These are phyloP conservation scores for Apodemia hepburni DNA, from an alignment of 2,888 invertebrate species.

Conservation along the genomic window DNA sequence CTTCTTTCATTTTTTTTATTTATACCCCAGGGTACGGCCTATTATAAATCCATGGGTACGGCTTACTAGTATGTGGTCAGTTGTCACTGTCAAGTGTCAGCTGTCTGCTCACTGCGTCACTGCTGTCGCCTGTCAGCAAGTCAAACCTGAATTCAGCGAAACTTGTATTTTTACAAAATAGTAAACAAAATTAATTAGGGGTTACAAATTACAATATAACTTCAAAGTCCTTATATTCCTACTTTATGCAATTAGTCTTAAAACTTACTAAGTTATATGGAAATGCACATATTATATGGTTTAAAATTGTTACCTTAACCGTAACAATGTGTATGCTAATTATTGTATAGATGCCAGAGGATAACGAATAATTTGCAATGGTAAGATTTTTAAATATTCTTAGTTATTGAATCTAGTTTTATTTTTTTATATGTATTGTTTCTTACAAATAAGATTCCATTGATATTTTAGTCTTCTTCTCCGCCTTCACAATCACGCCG, in stretches of 20 bases:
- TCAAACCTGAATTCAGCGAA: too few species aligned
- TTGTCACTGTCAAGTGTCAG: too few species aligned
- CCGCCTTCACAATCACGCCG: conserved; percentile 49
- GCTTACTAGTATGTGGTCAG: too few species aligned
- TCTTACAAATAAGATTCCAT: neutral
- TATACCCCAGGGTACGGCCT: too few species aligned
- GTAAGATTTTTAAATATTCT: neutral
- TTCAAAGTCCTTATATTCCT: neutral
- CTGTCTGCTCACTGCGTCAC: too few species aligned
- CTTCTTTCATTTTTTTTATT: too few species aligned
- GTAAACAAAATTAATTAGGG: too few species aligned
- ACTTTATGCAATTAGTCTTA: neutral
- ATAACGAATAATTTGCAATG: conserved; percentile 5
- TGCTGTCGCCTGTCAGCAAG: too few species aligned
- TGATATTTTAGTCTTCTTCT: conserved; percentile 48
- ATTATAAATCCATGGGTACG: too few species aligned
- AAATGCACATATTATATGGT: neutral
- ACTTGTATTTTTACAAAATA: too few species aligned
- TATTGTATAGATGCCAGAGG: neutral
- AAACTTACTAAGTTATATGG: neutral
- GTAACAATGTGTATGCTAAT: neutral
- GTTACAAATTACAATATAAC: neutral
- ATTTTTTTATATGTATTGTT: neutral
- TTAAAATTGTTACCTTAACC: neutral
- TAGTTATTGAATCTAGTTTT: neutral